Conservation (phyloP, 2,113 vertebrate species). For the Urocolius indicus region DNA sequence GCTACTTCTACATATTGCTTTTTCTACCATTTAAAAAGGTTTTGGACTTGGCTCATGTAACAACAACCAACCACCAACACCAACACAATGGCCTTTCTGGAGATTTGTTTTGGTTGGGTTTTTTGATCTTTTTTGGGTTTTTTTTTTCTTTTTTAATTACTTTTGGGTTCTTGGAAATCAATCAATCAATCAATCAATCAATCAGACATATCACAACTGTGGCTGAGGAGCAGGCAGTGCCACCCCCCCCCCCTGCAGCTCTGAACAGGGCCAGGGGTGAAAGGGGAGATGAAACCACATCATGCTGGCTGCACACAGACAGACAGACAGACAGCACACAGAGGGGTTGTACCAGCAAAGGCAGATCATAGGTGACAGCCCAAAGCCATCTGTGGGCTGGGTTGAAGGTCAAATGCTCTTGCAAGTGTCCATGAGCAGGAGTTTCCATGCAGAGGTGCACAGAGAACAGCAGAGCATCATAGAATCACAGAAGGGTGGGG, state of each 20-base stretch:
- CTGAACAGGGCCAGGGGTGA: neutral
- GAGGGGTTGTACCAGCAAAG: neutral
- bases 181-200: no score
- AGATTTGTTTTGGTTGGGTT: neutral
- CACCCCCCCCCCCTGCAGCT: neutral
- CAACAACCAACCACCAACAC: neutral
- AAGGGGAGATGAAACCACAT: neutral
- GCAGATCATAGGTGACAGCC: neutral
- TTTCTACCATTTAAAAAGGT: constrained; percentile 60
- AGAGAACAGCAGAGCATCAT: neutral
- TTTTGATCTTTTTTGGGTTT: neutral
- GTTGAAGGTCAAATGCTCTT: accelerated
- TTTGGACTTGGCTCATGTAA: constrained; percentile 52
- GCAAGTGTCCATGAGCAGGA: accelerated
- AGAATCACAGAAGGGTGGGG: no score
- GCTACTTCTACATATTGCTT: constrained; percentile 59
- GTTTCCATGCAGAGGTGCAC: neutral
- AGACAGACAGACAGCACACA: no score
- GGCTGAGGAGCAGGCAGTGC: neutral
- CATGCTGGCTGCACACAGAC: neutral
- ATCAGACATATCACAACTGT: constrained; percentile 47
- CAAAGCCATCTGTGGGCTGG: accelerated
- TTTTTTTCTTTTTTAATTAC: neutral
- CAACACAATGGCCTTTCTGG: constrained; percentile 15
- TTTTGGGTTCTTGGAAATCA: neutral